Base-by-base conservation (phyloP, 2,888 invertebrate genomes). In the Eutolmus rufibarbis region DNA sequence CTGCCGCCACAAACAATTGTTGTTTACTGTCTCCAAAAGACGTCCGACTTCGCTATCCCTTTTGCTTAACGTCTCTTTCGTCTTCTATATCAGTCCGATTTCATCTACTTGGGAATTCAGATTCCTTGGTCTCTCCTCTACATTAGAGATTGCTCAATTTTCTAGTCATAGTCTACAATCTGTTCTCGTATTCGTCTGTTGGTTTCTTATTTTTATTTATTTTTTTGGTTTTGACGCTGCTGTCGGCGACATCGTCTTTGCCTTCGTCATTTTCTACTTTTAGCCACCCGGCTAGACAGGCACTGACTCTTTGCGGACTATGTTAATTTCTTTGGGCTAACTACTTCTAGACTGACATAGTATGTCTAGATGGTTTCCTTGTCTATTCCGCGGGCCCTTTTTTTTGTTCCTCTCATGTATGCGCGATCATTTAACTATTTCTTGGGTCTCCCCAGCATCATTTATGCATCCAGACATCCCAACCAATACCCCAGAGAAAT, bases 261-360 rank as follows among this genome's bases (percentile, higher is more conserved):
- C 66, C 82, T 82, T 82, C 82, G 56, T 82, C 79, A 79, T 79
- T 79, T 79, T 46, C 79, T 79, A 79, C 51, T 79, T 79, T 79
- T 51, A 51, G 51, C 79, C 28, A 46, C 76, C 31, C 51, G 79
- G 79, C 79, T 79, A 79, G 79, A 79, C 79, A 79, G 79, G 79
- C 79, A 79, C 79, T 46, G 79, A 51, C 79, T 51, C 79, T 79
- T 79, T 56, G 51, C 79, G 31, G 19, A 79, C 51, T 78, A 40
- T 78, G 78, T 78, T 79, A 79, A 79, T 79, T 79, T 66, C 66
- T 66, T 23, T 23, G 1, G 28, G 12, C 51, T 79, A 79, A 31
- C 28, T 79, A 56, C 76, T 76, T 79, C 79, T 79, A 79, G 79
- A 46, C 79, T 23, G 16, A 16, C 51, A 19, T 23, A 23, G 43